Base-by-base conservation (phyloP, 1,140 invertebrate genomes). In the Pseudachorutes palmiensis region DNA sequence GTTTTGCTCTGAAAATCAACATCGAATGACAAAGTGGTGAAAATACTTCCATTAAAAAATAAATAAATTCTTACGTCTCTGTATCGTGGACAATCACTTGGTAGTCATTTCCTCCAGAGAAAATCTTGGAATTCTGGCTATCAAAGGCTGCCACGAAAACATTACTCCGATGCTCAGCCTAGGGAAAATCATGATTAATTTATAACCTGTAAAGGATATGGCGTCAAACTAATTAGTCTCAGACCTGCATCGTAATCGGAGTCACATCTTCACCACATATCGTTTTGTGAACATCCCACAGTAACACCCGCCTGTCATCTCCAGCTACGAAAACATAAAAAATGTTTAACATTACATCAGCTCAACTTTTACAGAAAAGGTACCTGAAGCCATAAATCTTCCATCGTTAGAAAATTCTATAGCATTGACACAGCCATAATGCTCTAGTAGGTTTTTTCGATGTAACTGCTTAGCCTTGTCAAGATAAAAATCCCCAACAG, bases 341-440 rank as follows among this genome's bases (percentile, higher is more conserved):
- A 62, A 26, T n/a, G 33, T 55, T 33, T 31, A 22, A 62, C 22
- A 65, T 36, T 2, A n/a, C 49, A 36, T 33, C 22, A 16, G 16
- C 55, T 22, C 51, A 57, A 19, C 29, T 48, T 59, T 36, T 30
- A 36, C n/a, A 3, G 5, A 33, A 5, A n/a, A 57, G 28, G 24
- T 29, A 95, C 93, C 93, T 75, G 93, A 97, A 68, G 89, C 85
- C 59, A 97, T 83, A 65, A 87, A 84, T 76, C 91, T 85, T 68
- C 92, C 93, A 79, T 91, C 85, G 62, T 85, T 83, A 2, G 90
- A 94, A 82, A 97, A 97, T 79, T 97, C 94, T 72, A 97, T 89
- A 29, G 93, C 93, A 83, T 97, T 97, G 29, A 97, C 91, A 83
- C 94, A 97, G 72, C 94, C 94, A 82, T 86, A 96, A 81, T 97